Conservation (phyloP, 1,140 invertebrate genomes). For the Lineus longissimus region DNA sequence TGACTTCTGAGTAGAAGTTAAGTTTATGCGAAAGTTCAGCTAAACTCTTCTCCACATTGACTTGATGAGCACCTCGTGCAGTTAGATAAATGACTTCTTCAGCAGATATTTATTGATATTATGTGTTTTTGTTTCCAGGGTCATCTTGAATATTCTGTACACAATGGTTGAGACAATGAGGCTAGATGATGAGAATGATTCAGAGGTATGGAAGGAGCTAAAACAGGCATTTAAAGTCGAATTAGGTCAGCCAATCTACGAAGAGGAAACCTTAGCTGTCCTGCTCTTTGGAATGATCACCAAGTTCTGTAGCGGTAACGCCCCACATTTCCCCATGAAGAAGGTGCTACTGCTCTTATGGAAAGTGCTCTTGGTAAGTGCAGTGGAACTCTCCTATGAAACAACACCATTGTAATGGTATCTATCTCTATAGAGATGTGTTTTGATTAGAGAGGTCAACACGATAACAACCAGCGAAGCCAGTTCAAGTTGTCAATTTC, state of each 20-base stretch:
- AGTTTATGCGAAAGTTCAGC: too few relatives aligned
- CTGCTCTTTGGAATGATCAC: conserved; percentile 89
- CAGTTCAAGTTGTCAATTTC: too few relatives aligned
- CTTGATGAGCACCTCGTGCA: too few relatives aligned
- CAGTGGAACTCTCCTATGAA: background rate
- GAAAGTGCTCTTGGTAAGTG: conserved; percentile 77
- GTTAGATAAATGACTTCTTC: too few relatives aligned
- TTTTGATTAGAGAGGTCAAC: too few relatives aligned
- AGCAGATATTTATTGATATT: too few relatives aligned
- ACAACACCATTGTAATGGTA: too few relatives aligned
- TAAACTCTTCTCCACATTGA: too few relatives aligned
- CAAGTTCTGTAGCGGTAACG: conserved; percentile 86
- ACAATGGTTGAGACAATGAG: conserved; percentile 86
- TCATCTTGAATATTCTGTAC: conserved; percentile 89
- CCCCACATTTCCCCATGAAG: conserved; percentile 96
- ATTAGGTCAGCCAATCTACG: conserved; percentile 54
- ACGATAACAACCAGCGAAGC: too few relatives aligned
- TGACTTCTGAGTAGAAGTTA: too few relatives aligned
- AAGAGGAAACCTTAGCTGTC: conserved; percentile 79
- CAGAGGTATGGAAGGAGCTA: conserved; percentile 67
- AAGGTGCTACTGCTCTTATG: conserved; percentile 93
- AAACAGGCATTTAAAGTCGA: conserved; percentile 76
- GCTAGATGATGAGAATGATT: conserved; percentile 60
- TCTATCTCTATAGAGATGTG: too few relatives aligned
- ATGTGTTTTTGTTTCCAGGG: too few relatives aligned